Conservation (phyloP, 1,140 invertebrate species). For the Notospermus geniculatus region DNA sequence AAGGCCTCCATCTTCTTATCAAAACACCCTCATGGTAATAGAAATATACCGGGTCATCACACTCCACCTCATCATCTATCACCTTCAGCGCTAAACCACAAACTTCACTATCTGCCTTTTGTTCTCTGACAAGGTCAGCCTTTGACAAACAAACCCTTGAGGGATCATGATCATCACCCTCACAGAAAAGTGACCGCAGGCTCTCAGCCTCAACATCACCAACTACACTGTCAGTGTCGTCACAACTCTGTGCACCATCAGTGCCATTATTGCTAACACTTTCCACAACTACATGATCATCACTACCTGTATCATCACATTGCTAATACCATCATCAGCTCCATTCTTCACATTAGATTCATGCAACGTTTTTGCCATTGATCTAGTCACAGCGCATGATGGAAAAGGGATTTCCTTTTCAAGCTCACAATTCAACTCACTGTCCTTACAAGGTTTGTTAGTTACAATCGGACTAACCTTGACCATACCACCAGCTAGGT, state of each 20-base stretch:
- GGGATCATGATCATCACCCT: background rate
- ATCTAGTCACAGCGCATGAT: constrained; percentile 21
- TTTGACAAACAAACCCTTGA: background rate
- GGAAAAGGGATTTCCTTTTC: constrained; percentile 17
- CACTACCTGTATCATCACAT: background rate
- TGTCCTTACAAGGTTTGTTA: constrained; percentile 10
- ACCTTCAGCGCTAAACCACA: too few relatives aligned
- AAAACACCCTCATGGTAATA: constrained; percentile 16
- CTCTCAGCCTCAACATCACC: background rate
- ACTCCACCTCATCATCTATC: too few relatives aligned
- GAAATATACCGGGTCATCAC: too few relatives aligned
- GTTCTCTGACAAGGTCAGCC: constrained; percentile 15
- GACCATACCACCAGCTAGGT: constrained; percentile 25
- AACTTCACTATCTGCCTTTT: constrained; percentile 17
- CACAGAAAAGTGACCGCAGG: background rate
- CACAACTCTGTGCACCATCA: background rate
- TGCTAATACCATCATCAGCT: background rate
- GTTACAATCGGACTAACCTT: constrained; percentile 15
- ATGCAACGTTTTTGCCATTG: constrained; percentile 20
- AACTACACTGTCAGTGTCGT: too few relatives aligned
- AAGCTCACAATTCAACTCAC: background rate
- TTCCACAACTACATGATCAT: background rate
- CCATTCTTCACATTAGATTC: constrained; percentile 1
- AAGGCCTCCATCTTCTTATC: constrained; percentile 21
- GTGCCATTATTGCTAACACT: background rate